Base-by-base conservation (phyloP, 2,797 vertebrate species). In the Denticeps clupeoides region DNA sequence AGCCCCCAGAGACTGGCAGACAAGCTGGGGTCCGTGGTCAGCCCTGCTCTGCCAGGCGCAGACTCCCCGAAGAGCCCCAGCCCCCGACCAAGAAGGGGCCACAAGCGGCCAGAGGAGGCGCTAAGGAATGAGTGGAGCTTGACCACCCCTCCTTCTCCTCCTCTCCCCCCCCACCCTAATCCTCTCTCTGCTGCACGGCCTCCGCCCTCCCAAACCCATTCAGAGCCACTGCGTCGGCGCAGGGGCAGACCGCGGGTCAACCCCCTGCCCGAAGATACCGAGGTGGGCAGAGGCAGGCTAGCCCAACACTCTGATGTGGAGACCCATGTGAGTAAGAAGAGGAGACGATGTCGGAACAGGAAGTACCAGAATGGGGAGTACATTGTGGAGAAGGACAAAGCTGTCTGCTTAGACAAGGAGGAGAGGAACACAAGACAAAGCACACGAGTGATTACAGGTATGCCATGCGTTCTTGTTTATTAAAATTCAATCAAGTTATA, bases 321-420 rank as follows among this genome's bases (percentile, higher is more conserved):
- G 46, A 61, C 75, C 6, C 53, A 84, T 13, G 74, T 77, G 55
- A 79, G 82, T 49, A 93, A 89, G 80, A 97, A 91, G 53, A 83
- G 94, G 55, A 83, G 84, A 55, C 81, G 91, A 15, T 91, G 89
- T 73, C 88, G 89, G 50, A 97, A 80, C 72, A 83, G 83, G 51
- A 98, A 93, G 59, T 97, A 98, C 61, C 91, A 96, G 73, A 95
- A 86, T 0, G 94, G 91, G 35, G 94, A 97, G 40, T 97, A 95
- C 69, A 65, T 96, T 69, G 92, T 85, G 0, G 91, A 93, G 68
- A 86, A 83, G 51, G 89, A 90, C 65, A 89, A 91, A 65, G 81
- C 86, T 51, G 82, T 73, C 28, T 84, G 84, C 12, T 78, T 73
- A 41, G 78, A 73, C 26, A 69, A 51, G 47, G 70, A 62, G 1